phyloP scores from a whole-genome alignment of 2,797 vertebrate genomes.

The Calcarius lapponicus region DNA sequence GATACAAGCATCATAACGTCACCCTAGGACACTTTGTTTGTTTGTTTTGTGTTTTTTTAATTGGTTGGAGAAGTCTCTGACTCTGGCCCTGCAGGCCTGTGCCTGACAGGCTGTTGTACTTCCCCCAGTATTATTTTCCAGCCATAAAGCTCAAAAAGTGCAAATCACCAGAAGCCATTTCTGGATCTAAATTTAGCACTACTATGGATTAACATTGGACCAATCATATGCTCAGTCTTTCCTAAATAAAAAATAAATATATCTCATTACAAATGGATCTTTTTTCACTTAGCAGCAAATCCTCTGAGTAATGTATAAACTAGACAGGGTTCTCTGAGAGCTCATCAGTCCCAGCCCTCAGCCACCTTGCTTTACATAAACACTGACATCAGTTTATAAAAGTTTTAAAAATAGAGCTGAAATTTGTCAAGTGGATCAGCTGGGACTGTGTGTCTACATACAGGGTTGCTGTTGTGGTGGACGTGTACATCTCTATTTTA shows the following conservation, averaged over 20 bases:
- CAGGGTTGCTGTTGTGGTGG: neutral
- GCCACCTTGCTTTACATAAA: constrained; percentile 38
- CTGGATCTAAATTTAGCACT: constrained; percentile 16
- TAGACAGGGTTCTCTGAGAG: neutral
- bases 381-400: constrained; percentile 31
- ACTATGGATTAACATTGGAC: neutral
- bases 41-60: neutral
- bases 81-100: neutral
- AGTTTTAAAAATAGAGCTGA: constrained; percentile 36
- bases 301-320: neutral
- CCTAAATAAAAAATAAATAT: neutral
- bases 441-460: neutral
- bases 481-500: neutral
- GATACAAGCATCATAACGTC: too few species aligned
- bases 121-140: neutral
- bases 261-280: neutral
- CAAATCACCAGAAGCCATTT: neutral
- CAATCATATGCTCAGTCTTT: constrained; percentile 1
- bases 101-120: neutral
- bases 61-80: neutral
- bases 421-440: neutral
- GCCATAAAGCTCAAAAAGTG: neutral
- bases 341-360: neutral
- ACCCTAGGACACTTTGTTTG: too few species aligned
- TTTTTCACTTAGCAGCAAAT: constrained; percentile 14